Conservation (phyloP, 2,797 vertebrate species). For the Pipistrellus kuhlii region DNA sequence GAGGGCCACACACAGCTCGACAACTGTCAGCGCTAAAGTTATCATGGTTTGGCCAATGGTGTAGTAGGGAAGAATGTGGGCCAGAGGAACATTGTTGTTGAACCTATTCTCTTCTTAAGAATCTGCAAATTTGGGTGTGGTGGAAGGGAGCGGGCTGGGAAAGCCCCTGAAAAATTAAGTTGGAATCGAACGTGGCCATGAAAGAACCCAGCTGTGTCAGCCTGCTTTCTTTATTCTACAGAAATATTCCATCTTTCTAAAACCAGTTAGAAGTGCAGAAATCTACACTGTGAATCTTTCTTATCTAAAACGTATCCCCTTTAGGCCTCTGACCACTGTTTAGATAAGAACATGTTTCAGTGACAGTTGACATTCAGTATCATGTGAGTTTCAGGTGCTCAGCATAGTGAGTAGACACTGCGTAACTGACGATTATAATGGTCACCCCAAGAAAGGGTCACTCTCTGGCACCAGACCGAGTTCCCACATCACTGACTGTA, state of each 20-base stretch:
- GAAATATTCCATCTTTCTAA: slow-evolving; percentile 15
- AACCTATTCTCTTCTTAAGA: not conserved
- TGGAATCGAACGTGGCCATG: not conserved
- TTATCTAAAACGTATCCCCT: not conserved
- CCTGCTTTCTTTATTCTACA: not conserved
- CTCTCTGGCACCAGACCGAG: not conserved
- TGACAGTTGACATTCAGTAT: not conserved
- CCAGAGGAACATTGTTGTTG: not conserved
- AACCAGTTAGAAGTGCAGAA: slow-evolving; percentile 19
- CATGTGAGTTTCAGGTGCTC: not conserved
- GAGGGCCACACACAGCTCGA: not conserved
- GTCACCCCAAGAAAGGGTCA: not conserved
- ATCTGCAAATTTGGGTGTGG: not conserved
- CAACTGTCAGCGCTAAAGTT: not conserved
- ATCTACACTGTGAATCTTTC: slow-evolving; percentile 5
- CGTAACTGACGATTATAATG: too few species aligned
- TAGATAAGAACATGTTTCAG: not conserved
- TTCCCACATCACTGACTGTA: not conserved
- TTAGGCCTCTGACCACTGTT: not conserved
- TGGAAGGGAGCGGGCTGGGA: not conserved
- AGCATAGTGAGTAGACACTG: not conserved
- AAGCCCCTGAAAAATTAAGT: not conserved
- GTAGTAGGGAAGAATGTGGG: not conserved
- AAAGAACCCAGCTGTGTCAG: not conserved
- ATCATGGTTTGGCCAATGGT: not conserved